These are phyloP conservation scores for Pyrocoelia pectoralis DNA, from an alignment of 2,888 invertebrate genomes.

Conservation along the genomic window DNA sequence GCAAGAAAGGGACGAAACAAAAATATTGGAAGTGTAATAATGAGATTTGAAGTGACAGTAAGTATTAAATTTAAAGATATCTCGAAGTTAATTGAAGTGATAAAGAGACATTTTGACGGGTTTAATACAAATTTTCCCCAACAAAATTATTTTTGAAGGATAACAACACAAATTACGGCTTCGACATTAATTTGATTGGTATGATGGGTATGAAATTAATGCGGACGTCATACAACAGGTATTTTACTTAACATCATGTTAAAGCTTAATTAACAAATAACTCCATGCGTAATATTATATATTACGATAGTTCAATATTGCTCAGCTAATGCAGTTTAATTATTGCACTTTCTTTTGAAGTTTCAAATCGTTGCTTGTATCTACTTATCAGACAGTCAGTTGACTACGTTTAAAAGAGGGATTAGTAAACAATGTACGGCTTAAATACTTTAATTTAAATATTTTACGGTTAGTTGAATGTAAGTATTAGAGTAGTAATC, in stretches of 20 bases:
- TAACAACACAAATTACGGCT: background rate
- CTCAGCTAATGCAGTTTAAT: background rate
- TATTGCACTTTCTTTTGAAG: too few relatives aligned
- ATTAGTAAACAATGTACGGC: background rate
- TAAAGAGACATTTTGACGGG: too few relatives aligned
- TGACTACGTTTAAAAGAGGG: too few relatives aligned
- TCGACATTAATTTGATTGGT: slow-evolving; percentile 3
- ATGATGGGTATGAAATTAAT: background rate
- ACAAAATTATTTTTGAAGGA: too few relatives aligned
- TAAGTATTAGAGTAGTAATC: slow-evolving; percentile 3
- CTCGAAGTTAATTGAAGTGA: too few relatives aligned
- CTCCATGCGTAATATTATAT: background rate
- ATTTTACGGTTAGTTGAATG: slow-evolving; percentile 8
- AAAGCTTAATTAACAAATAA: slow-evolving; percentile 3
- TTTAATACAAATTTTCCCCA: too few relatives aligned
- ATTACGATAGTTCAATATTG: background rate
- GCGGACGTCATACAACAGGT: background rate
- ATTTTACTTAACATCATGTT: slow-evolving; percentile 1
- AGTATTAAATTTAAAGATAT: too few relatives aligned
- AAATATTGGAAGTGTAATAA: too few relatives aligned
- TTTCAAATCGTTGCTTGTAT: too few relatives aligned
- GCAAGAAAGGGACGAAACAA: too few relatives aligned
- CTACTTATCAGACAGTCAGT: too few relatives aligned
- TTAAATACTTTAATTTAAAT: slow-evolving; percentile 15
- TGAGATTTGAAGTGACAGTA: too few relatives aligned